Evolutionary conservation across 2,113 vertebrate genomes (phyloP).

Genomic region (Oreotrochilus melanogaster): DNA sequence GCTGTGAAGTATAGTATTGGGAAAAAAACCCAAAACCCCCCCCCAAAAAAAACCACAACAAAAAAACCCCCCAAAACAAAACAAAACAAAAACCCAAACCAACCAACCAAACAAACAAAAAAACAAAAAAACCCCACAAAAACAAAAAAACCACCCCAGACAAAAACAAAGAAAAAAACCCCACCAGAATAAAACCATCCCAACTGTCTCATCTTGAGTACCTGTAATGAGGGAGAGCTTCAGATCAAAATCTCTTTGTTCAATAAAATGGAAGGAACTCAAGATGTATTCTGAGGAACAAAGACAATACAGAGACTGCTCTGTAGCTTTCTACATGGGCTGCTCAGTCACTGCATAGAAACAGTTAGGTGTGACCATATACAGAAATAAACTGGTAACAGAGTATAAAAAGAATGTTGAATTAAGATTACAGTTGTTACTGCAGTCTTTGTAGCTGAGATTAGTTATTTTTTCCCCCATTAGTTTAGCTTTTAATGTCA

Average conservation of each 20-base stretch:
- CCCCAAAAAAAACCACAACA: too few relatives aligned
- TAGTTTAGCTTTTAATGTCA: background rate
- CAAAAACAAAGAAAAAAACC: background rate
- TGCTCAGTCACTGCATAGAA: background rate
- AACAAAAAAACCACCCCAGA: too few relatives aligned
- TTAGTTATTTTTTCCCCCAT: background rate
- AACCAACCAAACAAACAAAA: too few relatives aligned
- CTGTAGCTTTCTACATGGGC: background rate
- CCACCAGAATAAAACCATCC: background rate
- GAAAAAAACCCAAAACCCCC: background rate
- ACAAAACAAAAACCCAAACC: too few relatives aligned
- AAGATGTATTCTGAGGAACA: background rate
- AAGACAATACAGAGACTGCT: background rate
- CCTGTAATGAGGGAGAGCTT: background rate
- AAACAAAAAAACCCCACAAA: too few relatives aligned
- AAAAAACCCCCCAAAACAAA: too few relatives aligned
- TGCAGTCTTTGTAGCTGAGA: fast-evolving
- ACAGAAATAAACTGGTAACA: background rate
- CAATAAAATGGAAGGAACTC: background rate
- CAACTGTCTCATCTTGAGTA: background rate
- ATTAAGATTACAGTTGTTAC: background rate
- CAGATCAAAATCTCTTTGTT: background rate
- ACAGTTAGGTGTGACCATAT: background rate
- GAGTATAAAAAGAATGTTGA: background rate
- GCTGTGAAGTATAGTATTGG: background rate